phyloP scores from a whole-genome alignment of 30 jellyfish, hydroid and myxozoan genomes.

The Chironex yamaguchii region DNA sequence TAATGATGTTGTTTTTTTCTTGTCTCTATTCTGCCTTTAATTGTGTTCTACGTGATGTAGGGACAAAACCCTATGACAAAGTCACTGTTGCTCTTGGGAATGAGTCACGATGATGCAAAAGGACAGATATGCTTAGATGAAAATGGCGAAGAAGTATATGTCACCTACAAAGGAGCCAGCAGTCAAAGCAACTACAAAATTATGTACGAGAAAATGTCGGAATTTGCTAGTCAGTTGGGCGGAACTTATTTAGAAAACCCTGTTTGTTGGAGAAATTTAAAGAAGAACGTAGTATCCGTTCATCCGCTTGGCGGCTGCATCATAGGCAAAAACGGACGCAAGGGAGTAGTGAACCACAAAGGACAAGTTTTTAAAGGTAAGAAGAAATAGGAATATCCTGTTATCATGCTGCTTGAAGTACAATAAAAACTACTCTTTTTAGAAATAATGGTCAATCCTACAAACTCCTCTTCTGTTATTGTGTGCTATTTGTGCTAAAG shows the following conservation, averaged over 20 bases:
- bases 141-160: not conserved
- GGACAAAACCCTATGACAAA: slow-evolving; percentile 45
- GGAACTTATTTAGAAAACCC: slow-evolving; percentile 31
- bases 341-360: slow-evolving; percentile 53
- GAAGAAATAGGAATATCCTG: too few relatives aligned
- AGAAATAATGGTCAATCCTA: too few relatives aligned
- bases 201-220: slow-evolving; percentile 4
- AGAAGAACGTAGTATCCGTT: slow-evolving; percentile 24
- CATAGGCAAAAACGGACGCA: slow-evolving; percentile 25
- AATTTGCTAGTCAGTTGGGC: slow-evolving; percentile 5
- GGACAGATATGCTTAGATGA: slow-evolving; percentile 27
- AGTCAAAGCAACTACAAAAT: slow-evolving; percentile 5
- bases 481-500: too few relatives aligned
- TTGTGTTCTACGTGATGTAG: too few relatives aligned
- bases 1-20: too few relatives aligned
- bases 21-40: too few relatives aligned
- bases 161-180: slow-evolving; percentile 39
- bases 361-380: slow-evolving; percentile 52
- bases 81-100: slow-evolving; percentile 46
- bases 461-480: too few relatives aligned
- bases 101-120: slow-evolving; percentile 56
- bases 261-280: not conserved
- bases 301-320: slow-evolving; percentile 71
- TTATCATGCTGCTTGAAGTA: too few relatives aligned
- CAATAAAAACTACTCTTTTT: too few relatives aligned